These are phyloP conservation scores for Baryphthengus martii DNA, from an alignment of 2,113 vertebrate genomes.

Conservation along the genomic window DNA sequence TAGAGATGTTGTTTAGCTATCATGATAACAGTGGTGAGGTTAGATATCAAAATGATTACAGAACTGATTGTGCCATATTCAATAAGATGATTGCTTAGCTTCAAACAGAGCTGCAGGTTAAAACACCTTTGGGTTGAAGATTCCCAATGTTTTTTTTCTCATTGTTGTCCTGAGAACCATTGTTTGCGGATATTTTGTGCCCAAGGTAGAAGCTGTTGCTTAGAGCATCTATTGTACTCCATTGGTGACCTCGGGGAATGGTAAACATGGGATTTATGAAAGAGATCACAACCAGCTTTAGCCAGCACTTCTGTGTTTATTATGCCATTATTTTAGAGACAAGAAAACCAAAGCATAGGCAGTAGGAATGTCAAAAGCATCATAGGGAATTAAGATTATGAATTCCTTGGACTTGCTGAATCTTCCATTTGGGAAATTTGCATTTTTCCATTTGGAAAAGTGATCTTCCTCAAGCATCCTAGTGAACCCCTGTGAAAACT, in stretches of 20 bases:
- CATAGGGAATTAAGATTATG: not conserved
- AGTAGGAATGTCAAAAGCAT: not conserved
- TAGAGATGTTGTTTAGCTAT: not conserved
- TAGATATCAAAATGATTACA: not conserved
- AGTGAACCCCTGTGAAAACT: not conserved
- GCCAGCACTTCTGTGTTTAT: not conserved
- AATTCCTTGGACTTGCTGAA: not conserved
- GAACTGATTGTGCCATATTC: not conserved
- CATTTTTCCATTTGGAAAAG: not conserved
- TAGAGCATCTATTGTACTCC: not conserved
- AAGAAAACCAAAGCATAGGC: not conserved
- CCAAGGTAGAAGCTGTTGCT: not conserved
- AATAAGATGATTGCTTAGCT: not conserved
- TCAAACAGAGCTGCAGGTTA: not conserved
- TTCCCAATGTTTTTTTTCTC: not conserved
- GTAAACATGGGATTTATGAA: not conserved
- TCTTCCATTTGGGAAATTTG: not conserved
- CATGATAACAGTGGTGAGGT: not conserved
- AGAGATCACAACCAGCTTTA: not conserved
- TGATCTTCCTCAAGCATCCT: not conserved
- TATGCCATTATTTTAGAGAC: not conserved
- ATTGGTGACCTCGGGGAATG: accelerated
- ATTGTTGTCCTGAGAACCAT: not conserved
- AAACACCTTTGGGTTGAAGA: not conserved
- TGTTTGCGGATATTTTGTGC: not conserved